These are phyloP conservation scores for Cyanocitta stelleri DNA, from an alignment of 2,113 vertebrate genomes.

Conservation along the genomic window DNA sequence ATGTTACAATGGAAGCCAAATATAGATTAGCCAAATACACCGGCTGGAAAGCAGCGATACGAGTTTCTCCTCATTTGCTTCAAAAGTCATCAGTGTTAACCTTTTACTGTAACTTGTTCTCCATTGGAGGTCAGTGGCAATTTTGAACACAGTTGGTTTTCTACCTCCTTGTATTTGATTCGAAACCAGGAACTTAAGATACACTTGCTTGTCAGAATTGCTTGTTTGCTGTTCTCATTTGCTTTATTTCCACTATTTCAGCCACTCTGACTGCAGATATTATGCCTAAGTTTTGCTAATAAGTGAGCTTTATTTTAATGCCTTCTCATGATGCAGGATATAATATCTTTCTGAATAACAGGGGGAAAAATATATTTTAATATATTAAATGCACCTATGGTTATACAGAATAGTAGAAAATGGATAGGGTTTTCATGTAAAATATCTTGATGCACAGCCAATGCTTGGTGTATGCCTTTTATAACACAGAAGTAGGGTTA, in stretches of 20 bases:
- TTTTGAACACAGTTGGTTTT: neutral
- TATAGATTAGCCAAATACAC: slow-evolving; percentile 48
- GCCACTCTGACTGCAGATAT: neutral
- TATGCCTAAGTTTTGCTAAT: neutral
- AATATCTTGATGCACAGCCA: neutral
- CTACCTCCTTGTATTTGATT: neutral
- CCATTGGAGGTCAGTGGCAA: neutral
- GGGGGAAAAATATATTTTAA: neutral
- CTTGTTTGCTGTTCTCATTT: slow-evolving; percentile 36
- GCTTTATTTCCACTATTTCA: neutral
- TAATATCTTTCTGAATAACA: neutral
- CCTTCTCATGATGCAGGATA: neutral
- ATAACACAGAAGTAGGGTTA: neutral
- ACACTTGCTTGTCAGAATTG: slow-evolving; percentile 52
- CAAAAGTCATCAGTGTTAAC: slow-evolving; percentile 1
- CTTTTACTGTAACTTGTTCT: neutral
- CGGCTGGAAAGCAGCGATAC: slow-evolving; percentile 29
- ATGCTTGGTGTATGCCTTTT: neutral
- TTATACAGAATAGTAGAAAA: neutral
- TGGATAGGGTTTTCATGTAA: neutral
- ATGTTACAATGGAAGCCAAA: slow-evolving; percentile 51
- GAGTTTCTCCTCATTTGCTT: neutral
- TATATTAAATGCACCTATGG: neutral
- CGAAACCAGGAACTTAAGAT: neutral
- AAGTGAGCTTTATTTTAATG: neutral